Base-by-base conservation (phyloP, 2,888 invertebrate genomes). In the Frankliniella fusca region DNA sequence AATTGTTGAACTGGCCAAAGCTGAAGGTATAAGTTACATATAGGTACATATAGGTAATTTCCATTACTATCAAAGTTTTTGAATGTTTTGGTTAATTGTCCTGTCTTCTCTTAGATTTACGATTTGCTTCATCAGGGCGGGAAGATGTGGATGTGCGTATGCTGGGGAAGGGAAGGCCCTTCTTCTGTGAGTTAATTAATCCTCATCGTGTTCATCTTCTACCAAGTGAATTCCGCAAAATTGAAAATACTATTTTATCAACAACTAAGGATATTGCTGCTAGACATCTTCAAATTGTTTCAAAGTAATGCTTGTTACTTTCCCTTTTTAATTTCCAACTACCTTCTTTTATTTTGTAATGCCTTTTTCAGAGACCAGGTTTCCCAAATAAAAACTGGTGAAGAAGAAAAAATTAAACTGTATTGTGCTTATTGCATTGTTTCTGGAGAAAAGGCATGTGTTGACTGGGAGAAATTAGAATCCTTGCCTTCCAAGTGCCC, bases 141-240 rank as follows among this genome's bases (percentile, higher is more conserved):
- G 99, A 99, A 89, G 99, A 99, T 89, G 96, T 98, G 0, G 99
- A 99, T 89, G 99, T 99, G 0, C 90, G 97, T 83, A 98, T 96
- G 89, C 89, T 99, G 83, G 97, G 97, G 0, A 90, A 92, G 83
- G 99, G 99, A 0, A 90, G 99, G 12, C 99, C 99, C 0, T 99
- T 99, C 89, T 95, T 95, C 0, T 89, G 98, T 0, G 97, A 98
- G 90, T 91, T 97, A 76, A 86, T 92, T 0, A 92, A 95, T 88
- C 93, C 95, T 0, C 90, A 89, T 84, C 87, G 89, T 38, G 90
- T 91, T 27, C 87, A 88, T 61, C 88, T 94, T 84, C 88, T 89
- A 0, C 86, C 86, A 20, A 86, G 89, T 10, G 88, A 91, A 82
- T 90, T 94, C 80, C 86, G 88, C 79, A 83, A 87, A 49, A 89